A percentile compares a stretch with the other conserved stretches of the same genome.
Conservation (phyloP, 2,797 vertebrate genomes). For the Diglossa cyanea region DNA sequence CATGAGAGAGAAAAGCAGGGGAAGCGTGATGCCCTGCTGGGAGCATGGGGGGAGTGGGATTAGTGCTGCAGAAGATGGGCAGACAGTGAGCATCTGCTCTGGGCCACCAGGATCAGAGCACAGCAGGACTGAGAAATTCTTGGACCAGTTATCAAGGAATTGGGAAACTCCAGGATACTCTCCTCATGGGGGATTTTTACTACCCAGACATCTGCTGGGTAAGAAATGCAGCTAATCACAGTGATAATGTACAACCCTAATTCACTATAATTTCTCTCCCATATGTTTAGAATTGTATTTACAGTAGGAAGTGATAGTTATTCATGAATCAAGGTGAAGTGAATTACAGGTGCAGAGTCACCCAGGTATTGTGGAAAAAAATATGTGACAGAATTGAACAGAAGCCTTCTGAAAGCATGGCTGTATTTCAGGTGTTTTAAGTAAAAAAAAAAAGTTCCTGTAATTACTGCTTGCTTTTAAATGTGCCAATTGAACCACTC, state of each 20-base stretch:
- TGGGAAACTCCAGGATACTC: conserved; percentile 47
- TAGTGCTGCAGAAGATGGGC: background rate
- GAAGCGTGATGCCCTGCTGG: background rate
- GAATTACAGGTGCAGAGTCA: background rate
- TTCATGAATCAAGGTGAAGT: conserved; percentile 27
- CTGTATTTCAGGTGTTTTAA: background rate
- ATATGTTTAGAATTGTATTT: conserved; percentile 55
- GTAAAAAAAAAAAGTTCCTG: background rate
- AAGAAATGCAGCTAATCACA: conserved; percentile 60
- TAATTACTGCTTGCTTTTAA: conserved; percentile 13
- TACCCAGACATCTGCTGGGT: conserved; percentile 61
- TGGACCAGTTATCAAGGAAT: conserved; percentile 42
- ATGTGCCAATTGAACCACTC: background rate
- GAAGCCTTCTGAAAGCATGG: background rate
- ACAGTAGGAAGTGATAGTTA: conserved; percentile 40
- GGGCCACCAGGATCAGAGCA: conserved; percentile 30
- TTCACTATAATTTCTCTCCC: conserved; percentile 20
- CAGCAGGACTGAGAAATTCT: conserved; percentile 38
- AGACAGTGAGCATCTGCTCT: conserved; percentile 39
- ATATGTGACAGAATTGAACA: background rate
- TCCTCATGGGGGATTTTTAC: conserved; percentile 45
- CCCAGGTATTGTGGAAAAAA: background rate
- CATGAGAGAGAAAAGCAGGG: background rate
- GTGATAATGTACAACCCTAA: background rate
- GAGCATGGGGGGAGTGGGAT: background rate